Conservation (phyloP, 2,888 invertebrate genomes). For the Stenolophus ochropezus region DNA sequence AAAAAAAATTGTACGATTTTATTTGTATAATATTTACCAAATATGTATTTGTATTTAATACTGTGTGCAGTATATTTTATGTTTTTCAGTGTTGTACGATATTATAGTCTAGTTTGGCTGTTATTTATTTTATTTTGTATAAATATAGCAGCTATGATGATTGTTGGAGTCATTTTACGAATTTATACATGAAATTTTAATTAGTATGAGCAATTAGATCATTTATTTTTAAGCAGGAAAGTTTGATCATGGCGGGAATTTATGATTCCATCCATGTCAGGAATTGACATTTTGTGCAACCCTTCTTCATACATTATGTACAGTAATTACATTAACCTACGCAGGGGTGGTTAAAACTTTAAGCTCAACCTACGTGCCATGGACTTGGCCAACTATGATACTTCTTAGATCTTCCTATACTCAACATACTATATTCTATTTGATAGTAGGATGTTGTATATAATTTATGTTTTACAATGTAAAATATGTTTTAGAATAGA, state of each 20-base stretch:
- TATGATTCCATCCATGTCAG: neutral
- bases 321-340: conserved; percentile 25
- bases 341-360: conserved; percentile 16
- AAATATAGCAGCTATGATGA: neutral
- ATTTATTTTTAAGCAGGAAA: conserved; percentile 11
- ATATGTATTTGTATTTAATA: neutral
- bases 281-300: conserved; percentile 39
- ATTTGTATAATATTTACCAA: too few species aligned
- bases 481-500: too few species aligned
- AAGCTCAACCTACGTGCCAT: conserved; percentile 1
- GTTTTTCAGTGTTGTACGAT: neutral
- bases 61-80: neutral
- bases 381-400: neutral
- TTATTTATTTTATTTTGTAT: neutral
- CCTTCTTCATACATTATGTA: conserved; percentile 28
- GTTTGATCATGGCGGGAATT: neutral
- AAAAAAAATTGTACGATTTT: too few species aligned
- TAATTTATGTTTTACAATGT: too few species aligned
- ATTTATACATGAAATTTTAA: neutral
- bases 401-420: too few species aligned
- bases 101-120: neutral
- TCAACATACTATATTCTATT: neutral
- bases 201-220: neutral
- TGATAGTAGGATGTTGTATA: too few species aligned
- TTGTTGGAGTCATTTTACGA: neutral